Percentiles rank a stretch among this genome's conserved stretches.
Evolutionary conservation across 2,888 invertebrate genomes (phyloP).

Genomic region (Rhabditoides inermis): DNA sequence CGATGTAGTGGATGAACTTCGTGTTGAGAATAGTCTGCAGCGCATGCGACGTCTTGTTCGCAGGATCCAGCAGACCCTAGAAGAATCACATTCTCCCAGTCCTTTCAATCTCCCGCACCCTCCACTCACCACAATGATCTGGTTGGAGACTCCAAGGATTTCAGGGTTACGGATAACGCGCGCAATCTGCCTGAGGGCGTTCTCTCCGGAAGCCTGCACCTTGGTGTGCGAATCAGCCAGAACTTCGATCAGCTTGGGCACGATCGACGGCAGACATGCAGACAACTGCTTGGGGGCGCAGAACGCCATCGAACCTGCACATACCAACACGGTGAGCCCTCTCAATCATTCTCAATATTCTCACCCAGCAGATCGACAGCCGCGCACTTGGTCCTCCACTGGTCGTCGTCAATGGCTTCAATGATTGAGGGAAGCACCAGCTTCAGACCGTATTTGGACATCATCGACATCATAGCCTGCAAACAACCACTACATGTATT

Average conservation of each 20-base stretch:
- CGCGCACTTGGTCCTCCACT: slow-evolving; percentile 88
- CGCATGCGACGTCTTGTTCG: slow-evolving; percentile 68
- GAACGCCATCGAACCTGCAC: slow-evolving; percentile 80
- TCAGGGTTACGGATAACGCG: slow-evolving; percentile 96
- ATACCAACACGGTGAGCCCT: slow-evolving; percentile 3
- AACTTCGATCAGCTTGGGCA: slow-evolving; percentile 91
- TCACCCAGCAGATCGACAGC: slow-evolving; percentile 33
- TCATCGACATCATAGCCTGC: slow-evolving; percentile 81
- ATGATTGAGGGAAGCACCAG: slow-evolving; percentile 84
- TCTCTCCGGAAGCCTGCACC: slow-evolving; percentile 61
- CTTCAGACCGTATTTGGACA: slow-evolving; percentile 94
- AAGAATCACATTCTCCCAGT: slow-evolving; percentile 17
- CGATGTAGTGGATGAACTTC: slow-evolving; percentile 95
- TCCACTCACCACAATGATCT: slow-evolving; percentile 28
- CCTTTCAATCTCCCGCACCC: neutral
- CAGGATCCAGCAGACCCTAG: slow-evolving; percentile 60
- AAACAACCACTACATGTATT: too few relatives aligned
- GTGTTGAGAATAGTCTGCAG: slow-evolving; percentile 50
- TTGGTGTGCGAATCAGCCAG: slow-evolving; percentile 82
- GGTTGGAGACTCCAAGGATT: slow-evolving; percentile 61
- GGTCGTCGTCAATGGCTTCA: slow-evolving; percentile 87
- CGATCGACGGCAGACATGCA: slow-evolving; percentile 91
- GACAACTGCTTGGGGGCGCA: slow-evolving; percentile 98
- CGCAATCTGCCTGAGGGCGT: slow-evolving; percentile 88
- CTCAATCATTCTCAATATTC: neutral